Evolutionary conservation across 2,113 vertebrate genomes (phyloP).

Genomic region (Lipophrys pholis): DNA sequence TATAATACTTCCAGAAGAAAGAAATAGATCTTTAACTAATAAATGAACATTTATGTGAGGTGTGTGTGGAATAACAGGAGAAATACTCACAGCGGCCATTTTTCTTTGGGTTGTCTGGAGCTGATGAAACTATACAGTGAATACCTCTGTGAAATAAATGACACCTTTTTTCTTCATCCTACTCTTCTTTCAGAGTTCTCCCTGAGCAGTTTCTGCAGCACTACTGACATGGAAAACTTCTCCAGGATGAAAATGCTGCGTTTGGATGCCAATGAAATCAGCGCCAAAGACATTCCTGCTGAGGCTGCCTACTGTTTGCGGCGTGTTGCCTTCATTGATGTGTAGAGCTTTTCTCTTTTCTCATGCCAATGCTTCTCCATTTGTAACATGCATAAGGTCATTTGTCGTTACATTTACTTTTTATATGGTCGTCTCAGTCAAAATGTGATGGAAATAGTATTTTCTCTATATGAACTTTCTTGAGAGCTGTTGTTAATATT

Average conservation of each 20-base stretch:
- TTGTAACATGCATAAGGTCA: neutral
- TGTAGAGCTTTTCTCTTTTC: slow-evolving; percentile 53
- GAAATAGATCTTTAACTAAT: no score
- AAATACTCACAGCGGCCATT: no score
- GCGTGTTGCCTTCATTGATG: slow-evolving; percentile 81
- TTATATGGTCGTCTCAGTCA: neutral
- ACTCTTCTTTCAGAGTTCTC: slow-evolving; percentile 88
- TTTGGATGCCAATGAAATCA: slow-evolving; percentile 91
- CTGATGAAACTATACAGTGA: no score
- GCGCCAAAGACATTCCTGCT: slow-evolving; percentile 84
- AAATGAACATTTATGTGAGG: no score
- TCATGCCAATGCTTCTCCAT: neutral
- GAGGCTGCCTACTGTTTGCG: slow-evolving; percentile 93
- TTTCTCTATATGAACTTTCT: neutral
- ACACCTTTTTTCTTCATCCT: neutral
- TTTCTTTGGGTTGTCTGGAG: no score
- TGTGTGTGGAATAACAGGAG: no score
- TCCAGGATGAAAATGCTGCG: slow-evolving; percentile 92
- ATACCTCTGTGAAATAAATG: no score
- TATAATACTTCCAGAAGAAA: no score
- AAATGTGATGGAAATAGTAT: neutral
- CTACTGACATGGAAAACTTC: slow-evolving; percentile 85
- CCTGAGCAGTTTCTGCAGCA: slow-evolving; percentile 91
- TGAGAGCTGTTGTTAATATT: slow-evolving; percentile 3
- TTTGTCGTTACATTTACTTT: neutral